phyloP scores from a whole-genome alignment of 2,797 vertebrate genomes.

The Perodicticus potto region DNA sequence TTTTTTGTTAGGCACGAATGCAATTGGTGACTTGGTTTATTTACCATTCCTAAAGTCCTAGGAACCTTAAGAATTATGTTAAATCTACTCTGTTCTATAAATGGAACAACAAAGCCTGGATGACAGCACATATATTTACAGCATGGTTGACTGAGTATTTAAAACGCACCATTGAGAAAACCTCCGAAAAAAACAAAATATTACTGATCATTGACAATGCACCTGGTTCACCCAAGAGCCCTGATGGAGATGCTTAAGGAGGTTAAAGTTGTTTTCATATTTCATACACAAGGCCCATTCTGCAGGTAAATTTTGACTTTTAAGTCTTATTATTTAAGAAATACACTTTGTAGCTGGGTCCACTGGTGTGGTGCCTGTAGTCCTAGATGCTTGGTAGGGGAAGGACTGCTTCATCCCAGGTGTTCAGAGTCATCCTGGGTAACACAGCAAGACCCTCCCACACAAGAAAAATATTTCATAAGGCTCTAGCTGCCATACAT shows the following conservation, averaged over 20 bases:
- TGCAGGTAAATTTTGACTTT: background rate
- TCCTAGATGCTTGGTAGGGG: background rate
- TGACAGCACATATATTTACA: background rate
- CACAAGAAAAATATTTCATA: background rate
- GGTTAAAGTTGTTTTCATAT: background rate
- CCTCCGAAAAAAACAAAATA: background rate
- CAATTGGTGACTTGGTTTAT: background rate
- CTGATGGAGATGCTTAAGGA: background rate
- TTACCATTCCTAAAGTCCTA: background rate
- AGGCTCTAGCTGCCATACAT: background rate
- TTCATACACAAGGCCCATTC: background rate
- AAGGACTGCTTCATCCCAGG: background rate
- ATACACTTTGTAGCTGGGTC: background rate
- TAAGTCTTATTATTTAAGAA: background rate
- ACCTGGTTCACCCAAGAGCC: background rate
- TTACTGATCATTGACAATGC: background rate
- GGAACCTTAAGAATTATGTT: background rate
- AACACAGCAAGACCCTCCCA: background rate
- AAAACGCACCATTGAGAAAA: background rate
- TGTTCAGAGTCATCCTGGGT: background rate
- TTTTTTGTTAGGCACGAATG: background rate
- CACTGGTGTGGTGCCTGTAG: background rate
- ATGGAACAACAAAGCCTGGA: background rate
- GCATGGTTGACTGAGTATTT: background rate
- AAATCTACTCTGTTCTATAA: background rate